Evolutionary conservation across 2,113 vertebrate genomes (phyloP).

Genomic region (Chloroceryle aenea): DNA sequence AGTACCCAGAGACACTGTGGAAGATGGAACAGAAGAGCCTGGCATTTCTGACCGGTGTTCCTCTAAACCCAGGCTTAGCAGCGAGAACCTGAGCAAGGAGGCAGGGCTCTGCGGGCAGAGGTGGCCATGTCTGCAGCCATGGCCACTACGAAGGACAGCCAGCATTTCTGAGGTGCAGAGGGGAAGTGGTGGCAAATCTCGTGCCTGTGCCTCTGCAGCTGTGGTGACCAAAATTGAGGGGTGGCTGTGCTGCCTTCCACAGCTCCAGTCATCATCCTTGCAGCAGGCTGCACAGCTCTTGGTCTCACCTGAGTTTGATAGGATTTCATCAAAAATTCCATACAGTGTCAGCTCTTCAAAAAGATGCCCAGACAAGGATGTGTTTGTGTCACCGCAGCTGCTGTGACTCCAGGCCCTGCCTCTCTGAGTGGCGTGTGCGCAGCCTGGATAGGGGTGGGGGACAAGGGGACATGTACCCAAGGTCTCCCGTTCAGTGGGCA

Average conservation of each 20-base stretch:
- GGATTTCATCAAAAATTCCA: background rate
- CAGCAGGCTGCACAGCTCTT: background rate
- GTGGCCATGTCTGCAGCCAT: background rate
- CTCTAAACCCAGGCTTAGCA: background rate
- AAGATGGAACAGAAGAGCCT: background rate
- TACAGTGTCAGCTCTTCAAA: background rate
- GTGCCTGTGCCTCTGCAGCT: background rate
- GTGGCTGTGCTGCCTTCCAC: background rate
- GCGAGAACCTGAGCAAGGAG: background rate
- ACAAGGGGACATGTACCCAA: accelerated
- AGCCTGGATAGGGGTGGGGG: background rate
- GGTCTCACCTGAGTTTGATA: background rate
- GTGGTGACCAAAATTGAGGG: background rate
- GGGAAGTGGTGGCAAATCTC: background rate
- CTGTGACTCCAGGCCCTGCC: background rate
- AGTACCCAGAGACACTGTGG: background rate
- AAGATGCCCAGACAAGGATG: accelerated
- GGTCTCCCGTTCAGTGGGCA: background rate
- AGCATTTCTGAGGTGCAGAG: background rate
- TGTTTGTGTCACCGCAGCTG: background rate
- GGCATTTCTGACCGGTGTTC: background rate
- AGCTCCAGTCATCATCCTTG: background rate
- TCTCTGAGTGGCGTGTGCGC: background rate
- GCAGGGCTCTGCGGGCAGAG: background rate
- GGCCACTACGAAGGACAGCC: accelerated